Evolutionary conservation across 2,888 invertebrate species (phyloP).

Genomic region (Andrena hattorfiana): DNA sequence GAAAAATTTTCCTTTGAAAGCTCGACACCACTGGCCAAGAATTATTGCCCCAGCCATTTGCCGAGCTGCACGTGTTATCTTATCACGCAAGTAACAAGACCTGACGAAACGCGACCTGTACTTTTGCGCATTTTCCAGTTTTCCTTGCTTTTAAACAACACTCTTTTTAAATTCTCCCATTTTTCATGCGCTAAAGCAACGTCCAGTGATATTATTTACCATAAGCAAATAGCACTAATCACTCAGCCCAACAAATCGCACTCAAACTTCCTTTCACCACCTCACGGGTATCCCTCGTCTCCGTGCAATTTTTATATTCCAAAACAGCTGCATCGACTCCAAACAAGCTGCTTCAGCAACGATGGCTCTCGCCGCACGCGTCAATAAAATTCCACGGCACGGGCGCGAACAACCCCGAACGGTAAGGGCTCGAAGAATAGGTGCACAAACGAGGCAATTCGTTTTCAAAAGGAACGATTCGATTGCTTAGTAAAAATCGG

Average conservation of each 20-base stretch:
- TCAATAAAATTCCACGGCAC: not conserved
- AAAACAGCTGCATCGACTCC: not conserved
- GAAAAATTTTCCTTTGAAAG: not conserved
- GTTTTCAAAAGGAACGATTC: not conserved
- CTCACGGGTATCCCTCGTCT: not conserved
- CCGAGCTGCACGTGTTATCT: not conserved
- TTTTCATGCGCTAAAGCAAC: not conserved
- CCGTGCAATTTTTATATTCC: not conserved
- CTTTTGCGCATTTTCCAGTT: not conserved
- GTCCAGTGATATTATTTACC: not conserved
- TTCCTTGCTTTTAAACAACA: too few relatives aligned
- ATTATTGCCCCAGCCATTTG: not conserved
- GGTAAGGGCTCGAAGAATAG: not conserved
- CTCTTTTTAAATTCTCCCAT: not conserved
- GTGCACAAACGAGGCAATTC: not conserved
- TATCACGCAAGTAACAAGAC: not conserved
- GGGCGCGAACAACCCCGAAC: not conserved
- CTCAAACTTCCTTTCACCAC: not conserved
- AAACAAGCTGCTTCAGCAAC: not conserved
- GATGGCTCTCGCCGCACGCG: not conserved
- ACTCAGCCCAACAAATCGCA: not conserved
- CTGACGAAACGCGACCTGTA: not conserved
- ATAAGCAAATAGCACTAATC: not conserved
- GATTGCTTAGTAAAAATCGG: too few relatives aligned
- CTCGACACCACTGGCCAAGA: not conserved